These are phyloP conservation scores for Rafetus swinhoei DNA, from an alignment of 2,113 vertebrate genomes.

Conservation along the genomic window DNA sequence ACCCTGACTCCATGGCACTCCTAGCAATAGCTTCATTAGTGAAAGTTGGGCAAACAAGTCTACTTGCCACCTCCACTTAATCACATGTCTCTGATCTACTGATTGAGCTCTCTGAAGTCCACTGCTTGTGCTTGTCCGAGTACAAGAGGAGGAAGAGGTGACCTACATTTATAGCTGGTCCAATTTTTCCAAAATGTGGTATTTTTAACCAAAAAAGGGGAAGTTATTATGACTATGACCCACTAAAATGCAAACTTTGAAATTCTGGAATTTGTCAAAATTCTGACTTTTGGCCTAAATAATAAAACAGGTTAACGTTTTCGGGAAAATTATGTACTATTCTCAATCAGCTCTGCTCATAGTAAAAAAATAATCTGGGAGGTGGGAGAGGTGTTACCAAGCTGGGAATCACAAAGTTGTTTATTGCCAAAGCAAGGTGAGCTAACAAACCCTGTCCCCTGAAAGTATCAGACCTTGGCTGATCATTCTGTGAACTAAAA, in stretches of 20 bases:
- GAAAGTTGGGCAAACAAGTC: neutral
- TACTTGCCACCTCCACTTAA: neutral
- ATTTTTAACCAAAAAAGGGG: neutral
- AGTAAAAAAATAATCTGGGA: neutral
- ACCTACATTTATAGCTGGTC: neutral
- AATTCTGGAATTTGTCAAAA: neutral
- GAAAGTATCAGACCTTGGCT: neutral
- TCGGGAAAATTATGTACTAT: neutral
- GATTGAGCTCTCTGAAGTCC: neutral
- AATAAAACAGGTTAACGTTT: neutral
- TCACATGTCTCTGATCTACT: neutral
- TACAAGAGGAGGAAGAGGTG: neutral
- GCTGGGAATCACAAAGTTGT: neutral
- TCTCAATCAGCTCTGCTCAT: neutral
- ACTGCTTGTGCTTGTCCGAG: neutral
- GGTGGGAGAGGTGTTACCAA: neutral
- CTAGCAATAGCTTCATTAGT: neutral
- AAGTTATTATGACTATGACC: neutral
- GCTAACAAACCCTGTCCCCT: neutral
- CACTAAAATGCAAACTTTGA: neutral
- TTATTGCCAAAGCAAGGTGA: neutral
- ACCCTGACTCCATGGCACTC: neutral
- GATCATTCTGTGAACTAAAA: accelerated
- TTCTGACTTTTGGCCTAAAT: neutral
- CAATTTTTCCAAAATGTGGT: neutral